phyloP scores from a whole-genome alignment of 2,888 invertebrate genomes.

The Macrosiphum euphorbiae region DNA sequence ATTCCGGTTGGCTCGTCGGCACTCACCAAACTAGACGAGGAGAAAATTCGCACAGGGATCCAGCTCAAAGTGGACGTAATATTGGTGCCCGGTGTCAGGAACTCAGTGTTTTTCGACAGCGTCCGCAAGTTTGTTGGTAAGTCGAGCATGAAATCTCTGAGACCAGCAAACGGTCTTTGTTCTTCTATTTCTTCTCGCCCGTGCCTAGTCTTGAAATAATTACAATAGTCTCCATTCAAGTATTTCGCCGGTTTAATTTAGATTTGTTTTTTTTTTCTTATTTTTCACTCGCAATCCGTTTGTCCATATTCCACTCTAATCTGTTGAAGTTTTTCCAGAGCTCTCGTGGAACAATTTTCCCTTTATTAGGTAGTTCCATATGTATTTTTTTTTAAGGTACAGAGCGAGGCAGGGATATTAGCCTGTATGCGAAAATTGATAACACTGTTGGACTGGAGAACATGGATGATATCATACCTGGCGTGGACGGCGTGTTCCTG shows the following conservation, averaged over 20 bases:
- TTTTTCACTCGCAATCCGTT: not conserved
- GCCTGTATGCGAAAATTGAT: conserved; percentile 67
- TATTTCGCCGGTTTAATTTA: not conserved
- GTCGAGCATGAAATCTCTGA: not conserved
- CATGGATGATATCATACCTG: conserved; percentile 75
- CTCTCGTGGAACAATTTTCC: not conserved
- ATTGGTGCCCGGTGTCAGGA: conserved; percentile 68
- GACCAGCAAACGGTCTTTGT: not conserved
- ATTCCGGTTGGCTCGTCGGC: conserved; percentile 71
- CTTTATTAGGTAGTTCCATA: not conserved
- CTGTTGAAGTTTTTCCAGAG: not conserved
- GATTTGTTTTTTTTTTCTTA: not conserved
- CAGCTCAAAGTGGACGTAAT: conserved; percentile 69
- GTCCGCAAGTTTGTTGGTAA: conserved; percentile 66
- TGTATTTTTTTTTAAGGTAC: conserved; percentile 21
- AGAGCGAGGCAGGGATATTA: conserved; percentile 65
- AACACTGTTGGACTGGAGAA: conserved; percentile 69
- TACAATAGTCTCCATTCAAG: not conserved
- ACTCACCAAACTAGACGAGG: conserved; percentile 71
- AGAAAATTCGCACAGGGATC: conserved; percentile 70
- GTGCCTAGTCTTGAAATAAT: not conserved
- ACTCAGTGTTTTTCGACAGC: conserved; percentile 67
- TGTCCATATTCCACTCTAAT: not conserved
- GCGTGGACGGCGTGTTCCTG: conserved; percentile 78
- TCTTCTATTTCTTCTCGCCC: not conserved